phyloP scores from a whole-genome alignment of 2,797 vertebrate genomes.

The Alectoris magna region DNA sequence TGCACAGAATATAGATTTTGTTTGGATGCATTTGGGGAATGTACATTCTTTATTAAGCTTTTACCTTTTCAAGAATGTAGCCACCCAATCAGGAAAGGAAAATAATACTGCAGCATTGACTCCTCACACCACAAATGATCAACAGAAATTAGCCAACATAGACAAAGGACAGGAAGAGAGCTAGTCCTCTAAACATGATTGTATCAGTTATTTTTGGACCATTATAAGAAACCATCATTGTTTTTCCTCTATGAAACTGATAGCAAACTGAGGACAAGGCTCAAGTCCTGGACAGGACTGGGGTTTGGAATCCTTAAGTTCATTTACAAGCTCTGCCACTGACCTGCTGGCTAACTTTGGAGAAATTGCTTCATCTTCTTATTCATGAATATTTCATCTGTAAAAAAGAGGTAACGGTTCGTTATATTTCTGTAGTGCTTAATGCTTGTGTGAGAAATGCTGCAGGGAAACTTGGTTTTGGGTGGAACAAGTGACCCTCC shows the following conservation, averaged over 20 bases:
- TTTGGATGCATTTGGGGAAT: not conserved
- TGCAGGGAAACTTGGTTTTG: not conserved
- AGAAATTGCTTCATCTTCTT: not conserved
- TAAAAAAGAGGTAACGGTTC: not conserved
- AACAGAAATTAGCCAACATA: not conserved
- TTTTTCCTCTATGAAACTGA: not conserved
- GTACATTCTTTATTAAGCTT: not conserved
- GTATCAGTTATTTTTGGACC: not conserved
- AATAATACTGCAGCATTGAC: not conserved
- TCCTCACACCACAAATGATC: not conserved
- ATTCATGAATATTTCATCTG: not conserved
- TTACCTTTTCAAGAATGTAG: not conserved
- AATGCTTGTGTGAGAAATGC: not conserved
- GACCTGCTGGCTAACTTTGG: not conserved
- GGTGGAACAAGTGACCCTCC: not conserved
- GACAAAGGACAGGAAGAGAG: not conserved
- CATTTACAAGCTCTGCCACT: not conserved
- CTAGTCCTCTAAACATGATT: not conserved
- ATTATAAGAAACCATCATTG: not conserved
- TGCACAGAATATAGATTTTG: not conserved
- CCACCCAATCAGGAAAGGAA: not conserved
- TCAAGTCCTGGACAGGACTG: not conserved
- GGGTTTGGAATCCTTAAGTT: not conserved
- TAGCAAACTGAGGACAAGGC: not conserved
- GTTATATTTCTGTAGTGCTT: not conserved